Evolutionary conservation across 2,888 invertebrate genomes (phyloP), one percentile per base, ranked within the genome.

Genomic region (Thereva unica): DNA sequence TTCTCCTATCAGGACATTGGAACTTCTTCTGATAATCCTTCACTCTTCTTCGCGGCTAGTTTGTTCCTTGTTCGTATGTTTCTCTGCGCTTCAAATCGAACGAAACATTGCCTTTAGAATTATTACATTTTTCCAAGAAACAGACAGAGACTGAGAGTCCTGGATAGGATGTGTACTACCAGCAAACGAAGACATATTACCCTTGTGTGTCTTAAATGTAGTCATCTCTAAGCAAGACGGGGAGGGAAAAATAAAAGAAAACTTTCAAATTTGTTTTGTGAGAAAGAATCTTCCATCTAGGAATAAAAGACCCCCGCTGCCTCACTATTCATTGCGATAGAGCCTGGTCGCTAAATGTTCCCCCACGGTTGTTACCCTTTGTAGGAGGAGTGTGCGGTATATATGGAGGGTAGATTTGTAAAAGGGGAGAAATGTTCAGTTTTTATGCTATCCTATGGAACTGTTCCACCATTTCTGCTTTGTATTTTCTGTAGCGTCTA

Each of bases 121-220:
- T 68, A 68, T 68, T 68, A 66, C 68, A 66, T 64, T 53, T 55
- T 54, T 68, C 56, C 56, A 68, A 45, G 64, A 55, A 68, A 68
- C 59, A 49, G 68, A 68, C 68, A 68, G 44, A 66, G 68, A 66
- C 68, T 68, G 66, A 61, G 59, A 59, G 61, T 41, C 37, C 35
- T 41, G 61, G 50, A 61, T 50, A 50, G 37, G 50, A 61, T 50
- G 61, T 61, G 61, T 12, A 61, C 61, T 50, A 61, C 61, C 40
- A 61, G 61, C 40, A 61, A 61, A 61, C 61, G 61, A 61, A 61
- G 61, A 61, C 61, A 61, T 61, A 61, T 61, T 61, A 49, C 61
- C 50, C 12, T 50, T 41, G 50, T 37, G 23, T 23, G 41, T 61
- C 50, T 41, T 35, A 50, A 61, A 34, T 45, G 38, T 37, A 53